Percentiles rank a stretch among this genome's conserved stretches.
Evolutionary conservation across 2,888 invertebrate genomes (phyloP).

Genomic region (Nematopogon swammerdamellus): DNA sequence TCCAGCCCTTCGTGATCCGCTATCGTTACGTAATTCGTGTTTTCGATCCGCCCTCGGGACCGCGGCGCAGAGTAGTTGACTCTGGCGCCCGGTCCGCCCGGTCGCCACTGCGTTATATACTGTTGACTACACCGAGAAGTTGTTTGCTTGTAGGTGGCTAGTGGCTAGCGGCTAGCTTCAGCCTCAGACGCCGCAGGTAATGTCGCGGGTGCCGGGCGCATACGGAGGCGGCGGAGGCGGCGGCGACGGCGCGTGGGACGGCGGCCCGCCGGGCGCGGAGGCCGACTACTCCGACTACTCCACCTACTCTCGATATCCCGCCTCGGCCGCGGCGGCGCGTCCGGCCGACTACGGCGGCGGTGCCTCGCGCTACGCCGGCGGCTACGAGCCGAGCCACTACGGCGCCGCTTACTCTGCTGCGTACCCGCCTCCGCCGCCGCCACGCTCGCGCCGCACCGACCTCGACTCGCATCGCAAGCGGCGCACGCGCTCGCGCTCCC

Average conservation of each 20-base stretch:
- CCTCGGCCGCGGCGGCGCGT: constrained; percentile 11
- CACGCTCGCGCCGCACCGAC: constrained; percentile 15
- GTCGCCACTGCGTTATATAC: not conserved
- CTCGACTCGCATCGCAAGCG: constrained; percentile 1
- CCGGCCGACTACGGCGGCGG: not conserved
- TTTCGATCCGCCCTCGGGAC: no score
- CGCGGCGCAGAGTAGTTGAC: no score
- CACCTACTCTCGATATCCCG: constrained; percentile 16
- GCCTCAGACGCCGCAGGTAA: constrained; percentile 58
- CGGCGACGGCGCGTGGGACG: constrained; percentile 40
- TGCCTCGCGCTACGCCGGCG: not conserved
- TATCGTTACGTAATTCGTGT: no score
- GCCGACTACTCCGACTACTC: constrained; percentile 35
- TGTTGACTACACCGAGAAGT: constrained; percentile 63
- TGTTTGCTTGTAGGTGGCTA: constrained; percentile 69
- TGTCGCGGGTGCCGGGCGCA: constrained; percentile 42
- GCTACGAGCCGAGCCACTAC: constrained; percentile 15
- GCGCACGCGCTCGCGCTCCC: not conserved
- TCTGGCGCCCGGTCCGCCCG: no score
- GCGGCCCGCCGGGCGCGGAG: constrained; percentile 53
- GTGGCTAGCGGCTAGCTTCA: constrained; percentile 59
- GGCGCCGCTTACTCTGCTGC: constrained; percentile 6
- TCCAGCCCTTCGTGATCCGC: no score
- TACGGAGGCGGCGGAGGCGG: constrained; percentile 28
- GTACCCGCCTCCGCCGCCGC: not conserved